These are phyloP conservation scores for Tachuris rubrigastra DNA, from an alignment of 2,113 vertebrate genomes.

Conservation along the genomic window DNA sequence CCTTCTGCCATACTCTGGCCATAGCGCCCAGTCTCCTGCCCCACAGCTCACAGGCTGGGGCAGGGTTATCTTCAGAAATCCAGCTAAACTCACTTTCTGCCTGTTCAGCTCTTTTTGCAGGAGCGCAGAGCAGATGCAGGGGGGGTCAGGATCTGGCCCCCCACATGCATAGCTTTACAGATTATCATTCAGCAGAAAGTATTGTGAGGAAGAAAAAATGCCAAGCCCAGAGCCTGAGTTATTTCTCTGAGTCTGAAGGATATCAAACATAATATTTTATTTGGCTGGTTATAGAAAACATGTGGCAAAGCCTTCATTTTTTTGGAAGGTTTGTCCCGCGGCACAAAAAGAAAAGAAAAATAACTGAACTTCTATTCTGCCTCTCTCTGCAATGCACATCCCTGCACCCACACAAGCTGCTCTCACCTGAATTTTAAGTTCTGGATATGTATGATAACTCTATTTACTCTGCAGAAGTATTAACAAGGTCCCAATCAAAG, in stretches of 20 bases:
- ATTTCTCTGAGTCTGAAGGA: neutral
- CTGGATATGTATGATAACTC: neutral
- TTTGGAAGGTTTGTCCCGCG: neutral
- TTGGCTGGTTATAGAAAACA: neutral
- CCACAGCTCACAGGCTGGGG: neutral
- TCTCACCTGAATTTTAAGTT: constrained; percentile 14
- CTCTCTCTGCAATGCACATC: neutral
- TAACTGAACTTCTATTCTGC: neutral
- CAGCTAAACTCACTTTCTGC: neutral
- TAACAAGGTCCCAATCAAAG: neutral
- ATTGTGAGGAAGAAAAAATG: neutral
- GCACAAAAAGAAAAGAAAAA: neutral
- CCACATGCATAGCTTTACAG: neutral
- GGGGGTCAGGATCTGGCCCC: neutral
- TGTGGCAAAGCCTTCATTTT: constrained; percentile 3
- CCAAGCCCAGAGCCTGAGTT: neutral
- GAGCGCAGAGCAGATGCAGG: neutral
- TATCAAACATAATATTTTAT: constrained; percentile 32
- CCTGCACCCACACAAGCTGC: neutral
- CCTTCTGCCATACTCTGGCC: neutral
- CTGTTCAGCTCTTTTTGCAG: neutral
- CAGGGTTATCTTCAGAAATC: neutral
- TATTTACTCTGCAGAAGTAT: neutral
- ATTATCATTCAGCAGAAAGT: neutral
- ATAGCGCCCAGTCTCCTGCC: neutral